Evolutionary conservation across 1,140 invertebrate species (phyloP).

Genomic region (Drosophila repleta): DNA sequence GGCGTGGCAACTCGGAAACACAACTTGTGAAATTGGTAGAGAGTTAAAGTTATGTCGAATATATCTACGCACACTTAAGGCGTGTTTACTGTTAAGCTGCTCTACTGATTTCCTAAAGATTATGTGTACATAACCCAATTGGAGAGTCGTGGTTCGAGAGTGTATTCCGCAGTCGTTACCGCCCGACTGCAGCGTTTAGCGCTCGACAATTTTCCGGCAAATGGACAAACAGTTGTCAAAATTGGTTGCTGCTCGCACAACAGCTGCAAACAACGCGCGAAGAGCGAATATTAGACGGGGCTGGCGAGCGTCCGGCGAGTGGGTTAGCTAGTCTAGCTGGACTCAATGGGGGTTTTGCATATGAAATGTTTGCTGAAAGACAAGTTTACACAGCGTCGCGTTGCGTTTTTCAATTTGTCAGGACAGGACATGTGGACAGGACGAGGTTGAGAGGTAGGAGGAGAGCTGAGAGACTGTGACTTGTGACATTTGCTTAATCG

Average conservation of each 20-base stretch:
- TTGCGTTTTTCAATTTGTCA: constrained; percentile 69
- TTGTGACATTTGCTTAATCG: neutral
- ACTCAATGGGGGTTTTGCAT: constrained; percentile 68
- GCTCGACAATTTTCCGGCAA: constrained; percentile 44
- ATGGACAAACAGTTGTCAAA: constrained; percentile 78
- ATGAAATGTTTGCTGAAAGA: constrained; percentile 63
- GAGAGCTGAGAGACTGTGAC: neutral
- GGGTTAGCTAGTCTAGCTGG: constrained; percentile 16
- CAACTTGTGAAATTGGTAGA: too few species aligned
- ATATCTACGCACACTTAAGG: too few species aligned
- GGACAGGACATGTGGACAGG: constrained; percentile 37
- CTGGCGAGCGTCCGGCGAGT: neutral
- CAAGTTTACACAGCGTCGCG: constrained; percentile 60
- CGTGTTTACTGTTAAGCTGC: too few species aligned
- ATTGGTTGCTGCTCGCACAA: constrained; percentile 64
- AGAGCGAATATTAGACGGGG: constrained; percentile 10
- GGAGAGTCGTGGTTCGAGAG: too few species aligned
- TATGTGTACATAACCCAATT: too few species aligned
- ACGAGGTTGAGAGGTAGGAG: too few species aligned
- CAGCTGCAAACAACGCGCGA: constrained; percentile 62
- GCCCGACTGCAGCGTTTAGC: constrained; percentile 13
- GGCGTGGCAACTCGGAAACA: too few species aligned
- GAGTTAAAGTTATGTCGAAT: too few species aligned
- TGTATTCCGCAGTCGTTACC: too few species aligned
- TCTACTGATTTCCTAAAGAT: too few species aligned